Evolutionary conservation across 2,797 vertebrate genomes (phyloP).

Genomic region (Crenuchus spilurus): DNA sequence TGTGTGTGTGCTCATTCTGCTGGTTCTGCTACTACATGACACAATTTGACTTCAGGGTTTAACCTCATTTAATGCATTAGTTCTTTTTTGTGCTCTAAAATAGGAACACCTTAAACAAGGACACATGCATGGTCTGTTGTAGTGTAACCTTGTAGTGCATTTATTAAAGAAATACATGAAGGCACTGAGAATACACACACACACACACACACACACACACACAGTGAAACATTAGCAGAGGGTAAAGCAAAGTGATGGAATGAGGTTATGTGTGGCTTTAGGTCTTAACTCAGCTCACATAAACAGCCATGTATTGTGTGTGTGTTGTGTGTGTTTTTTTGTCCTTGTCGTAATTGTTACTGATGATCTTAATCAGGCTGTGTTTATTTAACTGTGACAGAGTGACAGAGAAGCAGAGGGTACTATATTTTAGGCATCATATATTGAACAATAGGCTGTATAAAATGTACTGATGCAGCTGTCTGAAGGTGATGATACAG

Average conservation of each 20-base stretch:
- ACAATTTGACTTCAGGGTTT: no score
- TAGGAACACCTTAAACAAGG: neutral
- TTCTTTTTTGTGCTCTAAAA: no score
- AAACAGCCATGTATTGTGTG: slow-evolving; percentile 10
- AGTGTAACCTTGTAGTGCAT: neutral
- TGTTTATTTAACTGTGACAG: neutral
- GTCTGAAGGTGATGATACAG: neutral
- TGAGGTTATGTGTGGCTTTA: slow-evolving; percentile 28
- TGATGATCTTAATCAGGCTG: slow-evolving; percentile 3
- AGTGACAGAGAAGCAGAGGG: neutral
- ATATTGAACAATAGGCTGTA: neutral
- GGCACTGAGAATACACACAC: neutral
- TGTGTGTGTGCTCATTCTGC: no score
- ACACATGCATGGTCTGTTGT: neutral
- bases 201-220: slow-evolving; percentile 7
- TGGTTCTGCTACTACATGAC: no score
- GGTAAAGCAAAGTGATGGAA: slow-evolving; percentile 34
- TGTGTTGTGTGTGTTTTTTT: neutral
- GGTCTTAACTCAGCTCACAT: neutral
- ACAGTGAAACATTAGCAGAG: slow-evolving; percentile 2
- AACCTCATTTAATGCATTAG: no score
- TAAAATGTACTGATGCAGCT: neutral
- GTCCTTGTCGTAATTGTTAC: slow-evolving; percentile 1
- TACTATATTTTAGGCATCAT: neutral
- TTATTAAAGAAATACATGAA: no score